These are phyloP conservation scores for Apus apus DNA, from an alignment of 2,113 vertebrate genomes.

Conservation along the genomic window DNA sequence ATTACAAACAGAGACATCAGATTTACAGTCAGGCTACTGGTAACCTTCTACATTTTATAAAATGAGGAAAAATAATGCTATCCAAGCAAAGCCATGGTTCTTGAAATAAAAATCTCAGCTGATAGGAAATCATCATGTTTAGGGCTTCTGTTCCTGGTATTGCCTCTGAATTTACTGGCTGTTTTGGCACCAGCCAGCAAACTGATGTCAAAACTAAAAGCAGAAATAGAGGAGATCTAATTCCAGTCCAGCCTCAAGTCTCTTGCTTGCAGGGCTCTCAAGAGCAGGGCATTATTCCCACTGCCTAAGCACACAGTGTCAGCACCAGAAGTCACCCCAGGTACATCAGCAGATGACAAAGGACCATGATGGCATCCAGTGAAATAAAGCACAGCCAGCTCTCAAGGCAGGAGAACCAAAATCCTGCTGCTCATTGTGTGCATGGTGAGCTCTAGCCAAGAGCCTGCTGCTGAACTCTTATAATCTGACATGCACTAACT, in stretches of 20 bases:
- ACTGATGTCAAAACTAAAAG: background rate
- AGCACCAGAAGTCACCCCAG: background rate
- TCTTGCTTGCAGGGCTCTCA: background rate
- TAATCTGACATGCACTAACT: background rate
- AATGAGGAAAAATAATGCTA: background rate
- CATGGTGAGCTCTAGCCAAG: background rate
- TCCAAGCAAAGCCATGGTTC: background rate
- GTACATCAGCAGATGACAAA: background rate
- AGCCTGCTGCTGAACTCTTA: background rate
- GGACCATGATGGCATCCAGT: rapidly evolving
- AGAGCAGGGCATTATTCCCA: background rate
- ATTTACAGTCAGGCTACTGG: background rate
- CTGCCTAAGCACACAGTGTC: background rate
- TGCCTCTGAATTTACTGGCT: slow-evolving; percentile 10
- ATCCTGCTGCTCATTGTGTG: background rate
- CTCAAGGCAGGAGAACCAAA: background rate
- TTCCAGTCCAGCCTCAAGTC: background rate
- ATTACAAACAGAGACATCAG: background rate
- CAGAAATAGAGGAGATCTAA: background rate
- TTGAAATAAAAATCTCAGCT: background rate
- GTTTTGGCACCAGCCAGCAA: background rate
- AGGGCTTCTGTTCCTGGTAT: background rate
- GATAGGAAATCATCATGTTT: background rate
- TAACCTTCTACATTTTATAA: background rate
- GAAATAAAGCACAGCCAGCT: background rate